A percentile compares a stretch with the other conserved stretches of the same genome.
Conservation (phyloP, 2,113 vertebrate species). For the Nycticebus coucang region DNA sequence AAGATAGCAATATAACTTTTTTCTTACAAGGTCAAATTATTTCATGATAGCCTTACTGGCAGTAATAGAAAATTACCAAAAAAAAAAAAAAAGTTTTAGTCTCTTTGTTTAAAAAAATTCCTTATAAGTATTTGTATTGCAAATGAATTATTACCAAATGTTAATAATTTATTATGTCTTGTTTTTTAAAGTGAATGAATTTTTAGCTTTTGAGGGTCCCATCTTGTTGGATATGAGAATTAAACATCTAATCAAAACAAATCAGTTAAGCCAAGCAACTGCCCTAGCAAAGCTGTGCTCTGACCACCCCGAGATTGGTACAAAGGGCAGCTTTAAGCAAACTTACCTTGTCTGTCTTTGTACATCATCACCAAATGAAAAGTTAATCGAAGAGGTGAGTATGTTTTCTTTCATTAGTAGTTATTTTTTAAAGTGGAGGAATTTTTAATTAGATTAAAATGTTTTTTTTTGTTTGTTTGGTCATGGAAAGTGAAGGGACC, state of each 20-base stretch:
- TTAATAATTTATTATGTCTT: conserved; percentile 82
- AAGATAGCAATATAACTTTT: background rate
- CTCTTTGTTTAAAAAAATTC: conserved; percentile 47
- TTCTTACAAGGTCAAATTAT: conserved; percentile 1
- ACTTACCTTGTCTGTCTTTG: conserved; percentile 96
- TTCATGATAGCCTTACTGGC: conserved; percentile 3
- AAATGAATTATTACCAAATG: conserved; percentile 57
- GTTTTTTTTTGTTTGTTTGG: background rate
- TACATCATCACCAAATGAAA: conserved; percentile 91
- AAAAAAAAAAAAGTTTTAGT: background rate
- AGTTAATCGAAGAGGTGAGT: conserved; percentile 95
- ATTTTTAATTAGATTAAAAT: conserved; percentile 52
- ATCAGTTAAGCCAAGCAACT: conserved; percentile 89
- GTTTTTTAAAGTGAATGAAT: conserved; percentile 90
- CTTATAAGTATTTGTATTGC: conserved; percentile 58
- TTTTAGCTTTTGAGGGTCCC: conserved; percentile 92
- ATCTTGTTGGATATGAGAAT: conserved; percentile 95
- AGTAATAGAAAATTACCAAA: background rate
- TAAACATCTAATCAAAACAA: conserved; percentile 95
- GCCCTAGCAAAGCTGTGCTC: conserved; percentile 93
- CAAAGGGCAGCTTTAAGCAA: conserved; percentile 94
- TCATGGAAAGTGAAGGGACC: background rate
- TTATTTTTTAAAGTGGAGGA: conserved; percentile 60
- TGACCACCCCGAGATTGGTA: conserved; percentile 90
- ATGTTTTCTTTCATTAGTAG: conserved; percentile 71